Conservation (phyloP, 2,113 vertebrate genomes). For the Rafetus swinhoei region DNA sequence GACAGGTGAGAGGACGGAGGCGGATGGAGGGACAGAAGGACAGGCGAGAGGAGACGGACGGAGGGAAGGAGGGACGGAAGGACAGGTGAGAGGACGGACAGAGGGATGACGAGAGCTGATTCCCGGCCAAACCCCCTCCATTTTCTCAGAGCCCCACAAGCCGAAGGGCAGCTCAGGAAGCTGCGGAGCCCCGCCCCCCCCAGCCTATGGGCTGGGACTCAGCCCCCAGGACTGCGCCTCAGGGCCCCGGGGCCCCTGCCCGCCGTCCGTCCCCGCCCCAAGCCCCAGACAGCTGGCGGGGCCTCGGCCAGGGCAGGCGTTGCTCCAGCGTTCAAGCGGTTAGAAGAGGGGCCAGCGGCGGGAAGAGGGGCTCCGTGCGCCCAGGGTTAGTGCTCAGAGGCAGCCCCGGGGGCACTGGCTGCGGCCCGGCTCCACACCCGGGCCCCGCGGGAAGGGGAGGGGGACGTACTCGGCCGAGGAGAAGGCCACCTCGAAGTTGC, state of each 20-base stretch:
- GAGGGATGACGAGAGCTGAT: conserved; percentile 56
- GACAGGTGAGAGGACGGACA: conserved; percentile 38
- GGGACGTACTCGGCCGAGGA: conserved; percentile 93
- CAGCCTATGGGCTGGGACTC: conserved; percentile 8
- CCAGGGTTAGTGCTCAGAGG: not conserved
- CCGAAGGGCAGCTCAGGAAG: conserved; percentile 61
- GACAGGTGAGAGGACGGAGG: no score
- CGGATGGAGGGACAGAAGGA: no score
- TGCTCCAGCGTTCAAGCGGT: not conserved
- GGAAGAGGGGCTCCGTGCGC: not conserved
- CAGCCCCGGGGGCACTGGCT: not conserved
- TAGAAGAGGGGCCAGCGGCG: not conserved
- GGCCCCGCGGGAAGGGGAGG: not conserved
- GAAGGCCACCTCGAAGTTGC: conserved; percentile 97
- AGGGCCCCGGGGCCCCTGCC: not conserved
- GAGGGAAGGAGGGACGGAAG: no score
- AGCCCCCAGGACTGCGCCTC: not conserved
- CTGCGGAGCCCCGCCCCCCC: not conserved
- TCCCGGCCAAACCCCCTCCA: conserved; percentile 42
- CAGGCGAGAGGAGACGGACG: no score
- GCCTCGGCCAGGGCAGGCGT: not conserved
- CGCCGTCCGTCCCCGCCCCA: no score
- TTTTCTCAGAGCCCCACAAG: conserved; percentile 65
- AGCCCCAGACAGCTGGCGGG: no score
- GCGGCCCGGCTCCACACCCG: no score